Percentiles rank a stretch among this genome's conserved stretches.
Evolutionary conservation across 2,888 invertebrate species (phyloP).

Genomic region (Watsonalla cultraria): DNA sequence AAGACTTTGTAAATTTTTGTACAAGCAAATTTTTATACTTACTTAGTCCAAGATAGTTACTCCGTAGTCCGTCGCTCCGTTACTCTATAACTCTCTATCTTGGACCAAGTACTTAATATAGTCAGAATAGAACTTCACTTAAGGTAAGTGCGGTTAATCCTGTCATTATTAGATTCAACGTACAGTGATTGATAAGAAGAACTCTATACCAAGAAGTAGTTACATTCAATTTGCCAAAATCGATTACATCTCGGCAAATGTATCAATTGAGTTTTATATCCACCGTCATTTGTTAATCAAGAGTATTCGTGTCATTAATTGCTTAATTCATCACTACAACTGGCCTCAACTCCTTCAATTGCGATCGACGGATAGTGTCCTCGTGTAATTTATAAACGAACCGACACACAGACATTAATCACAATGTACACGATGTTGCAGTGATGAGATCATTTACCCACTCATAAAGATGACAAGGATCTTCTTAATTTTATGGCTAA

Average conservation of each 20-base stretch:
- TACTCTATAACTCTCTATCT: no score
- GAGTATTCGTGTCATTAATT: slow-evolving; percentile 47
- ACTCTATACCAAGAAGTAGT: background rate
- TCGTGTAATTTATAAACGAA: slow-evolving; percentile 44
- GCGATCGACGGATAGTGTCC: slow-evolving; percentile 61
- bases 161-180: no score
- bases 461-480: slow-evolving; percentile 4
- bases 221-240: background rate
- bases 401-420: slow-evolving; percentile 49
- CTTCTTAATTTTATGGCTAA: background rate
- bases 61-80: no score
- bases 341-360: slow-evolving; percentile 67
- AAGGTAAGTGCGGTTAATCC: no score
- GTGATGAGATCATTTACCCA: slow-evolving; percentile 49
- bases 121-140: no score
- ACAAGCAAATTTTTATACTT: no score
- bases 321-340: slow-evolving; percentile 58
- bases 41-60: no score
- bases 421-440: slow-evolving; percentile 42
- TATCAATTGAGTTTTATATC: slow-evolving; percentile 26
- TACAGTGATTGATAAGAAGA: background rate
- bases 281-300: slow-evolving; percentile 46
- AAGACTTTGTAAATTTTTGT: no score
- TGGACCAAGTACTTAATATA: no score
- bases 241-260: slow-evolving; percentile 7